Base-by-base conservation (phyloP, 2,113 vertebrate genomes). In the Carollia perspicillata region DNA sequence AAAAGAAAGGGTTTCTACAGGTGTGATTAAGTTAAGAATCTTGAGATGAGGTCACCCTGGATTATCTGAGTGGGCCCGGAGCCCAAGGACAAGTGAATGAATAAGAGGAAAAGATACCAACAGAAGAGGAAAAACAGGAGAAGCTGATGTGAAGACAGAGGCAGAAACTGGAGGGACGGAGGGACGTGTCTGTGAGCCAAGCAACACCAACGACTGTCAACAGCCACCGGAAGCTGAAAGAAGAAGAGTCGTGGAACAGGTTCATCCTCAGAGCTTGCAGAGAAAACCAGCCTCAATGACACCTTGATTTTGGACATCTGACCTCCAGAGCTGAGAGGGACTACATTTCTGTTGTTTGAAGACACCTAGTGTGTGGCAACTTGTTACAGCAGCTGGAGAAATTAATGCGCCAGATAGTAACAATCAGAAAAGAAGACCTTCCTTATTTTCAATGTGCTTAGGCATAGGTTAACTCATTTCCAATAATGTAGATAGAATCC, bases 181-280 rank as follows among this genome's bases (percentile, higher is more conserved):
- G 28, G 1, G 51, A 51, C 16, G 13, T 0, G 3, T 65, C 44
- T 8, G 14, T 1, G 3, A 60, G 35, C 22, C 53, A 55, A 85
- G 55, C n/a, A 28, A 47, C 7, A 22, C 3, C 3, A 44, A 75
- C 3, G 8, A 47, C 23, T 37, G 1, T 6, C 8, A 0, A 26
- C 9, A 37, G n/a, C 60, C 30, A 14, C 0, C 3, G 1, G 44
- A 79, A 77, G 20, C 20, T 26, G 33, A 4, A 28, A 90, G 23
- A 17, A 30, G 0, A 66, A 66, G 17, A 79, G 3, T 7, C 3
- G 37, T 3, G 9, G 30, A 53, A 58, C 35, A 13, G 13, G n/a
- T 60, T 22, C 53, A n/a, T 7, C 18, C 14, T 49, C 11, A 80
- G 58, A 75, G 65, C 37, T 13, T 74, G 7, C 10, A 6, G n/a